These are phyloP conservation scores for Taenaris catops DNA, from an alignment of 2,888 invertebrate species.

Conservation along the genomic window DNA sequence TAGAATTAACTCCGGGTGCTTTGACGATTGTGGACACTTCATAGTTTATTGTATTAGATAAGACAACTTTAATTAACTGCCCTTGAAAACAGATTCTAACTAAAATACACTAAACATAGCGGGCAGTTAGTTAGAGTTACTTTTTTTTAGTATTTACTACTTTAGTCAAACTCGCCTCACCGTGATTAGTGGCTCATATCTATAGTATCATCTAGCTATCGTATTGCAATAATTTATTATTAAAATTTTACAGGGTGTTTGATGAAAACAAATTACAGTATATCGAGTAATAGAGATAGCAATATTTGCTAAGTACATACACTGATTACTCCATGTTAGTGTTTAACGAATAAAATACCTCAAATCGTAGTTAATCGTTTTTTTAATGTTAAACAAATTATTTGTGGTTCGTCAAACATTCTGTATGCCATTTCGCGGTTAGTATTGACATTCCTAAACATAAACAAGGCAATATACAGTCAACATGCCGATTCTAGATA, in stretches of 20 bases:
- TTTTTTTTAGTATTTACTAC: slow-evolving; percentile 68
- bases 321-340: slow-evolving; percentile 27
- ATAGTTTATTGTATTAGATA: slow-evolving; percentile 73
- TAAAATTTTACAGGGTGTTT: slow-evolving; percentile 61
- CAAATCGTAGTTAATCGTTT: slow-evolving; percentile 23
- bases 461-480: too few relatives aligned
- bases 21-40: slow-evolving; percentile 76
- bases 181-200: slow-evolving; percentile 49
- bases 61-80: slow-evolving; percentile 27
- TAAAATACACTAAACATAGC: slow-evolving; percentile 16
- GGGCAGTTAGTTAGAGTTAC: slow-evolving; percentile 50
- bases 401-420: slow-evolving; percentile 69
- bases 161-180: slow-evolving; percentile 63
- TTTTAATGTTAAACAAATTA: slow-evolving; percentile 27
- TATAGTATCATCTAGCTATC: slow-evolving; percentile 35
- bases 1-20: slow-evolving; percentile 78
- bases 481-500: too few relatives aligned
- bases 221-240: slow-evolving; percentile 44
- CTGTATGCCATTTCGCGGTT: slow-evolving; percentile 41
- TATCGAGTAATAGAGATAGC: slow-evolving; percentile 22
- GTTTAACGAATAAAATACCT: slow-evolving; percentile 32
- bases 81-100: slow-evolving; percentile 15
- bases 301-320: slow-evolving; percentile 26
- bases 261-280: slow-evolving; percentile 35
- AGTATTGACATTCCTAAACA: too few relatives aligned